Percentiles rank a stretch among this genome's conserved stretches.
Evolutionary conservation across 2,113 vertebrate genomes (phyloP).

Genomic region (Antennarius striatus): DNA sequence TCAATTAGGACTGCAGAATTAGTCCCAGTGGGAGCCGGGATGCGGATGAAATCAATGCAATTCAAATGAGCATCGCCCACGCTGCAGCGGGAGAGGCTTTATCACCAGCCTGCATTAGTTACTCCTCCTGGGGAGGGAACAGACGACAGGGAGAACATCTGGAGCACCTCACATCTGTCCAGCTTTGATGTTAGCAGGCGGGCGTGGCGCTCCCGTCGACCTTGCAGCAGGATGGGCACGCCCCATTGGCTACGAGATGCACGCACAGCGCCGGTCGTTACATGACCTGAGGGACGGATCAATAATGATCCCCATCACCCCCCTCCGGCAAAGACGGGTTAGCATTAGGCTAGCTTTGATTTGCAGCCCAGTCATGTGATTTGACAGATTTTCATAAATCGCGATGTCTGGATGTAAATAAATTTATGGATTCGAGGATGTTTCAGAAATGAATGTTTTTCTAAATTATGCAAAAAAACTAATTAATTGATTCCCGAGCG

Average conservation of each 20-base stretch:
- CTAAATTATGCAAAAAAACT: too few species aligned
- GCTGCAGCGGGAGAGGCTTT: slow-evolving; percentile 37
- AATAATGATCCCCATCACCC: too few species aligned
- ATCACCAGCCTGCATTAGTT: slow-evolving; percentile 57
- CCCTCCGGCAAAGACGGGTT: too few species aligned
- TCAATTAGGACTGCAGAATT: slow-evolving; percentile 67
- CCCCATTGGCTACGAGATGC: background rate
- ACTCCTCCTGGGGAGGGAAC: slow-evolving; percentile 56
- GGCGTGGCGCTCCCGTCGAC: slow-evolving; percentile 15
- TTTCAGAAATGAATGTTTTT: too few species aligned
- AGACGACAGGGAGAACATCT: slow-evolving; percentile 44
- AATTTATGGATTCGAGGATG: too few species aligned
- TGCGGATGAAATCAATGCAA: slow-evolving; percentile 66
- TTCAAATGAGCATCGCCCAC: slow-evolving; percentile 66
- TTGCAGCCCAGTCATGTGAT: too few species aligned
- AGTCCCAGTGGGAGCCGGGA: slow-evolving; percentile 47
- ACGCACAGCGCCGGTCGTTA: background rate
- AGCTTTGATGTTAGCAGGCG: slow-evolving; percentile 31
- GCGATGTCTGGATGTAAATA: too few species aligned
- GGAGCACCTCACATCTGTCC: slow-evolving; percentile 29
- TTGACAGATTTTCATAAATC: too few species aligned
- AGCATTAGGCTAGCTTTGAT: too few species aligned
- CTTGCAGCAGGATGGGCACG: slow-evolving; percentile 27
- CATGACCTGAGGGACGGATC: too few species aligned
- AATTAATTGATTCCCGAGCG: too few species aligned